phyloP scores from a whole-genome alignment of 2,888 invertebrate genomes.

The Ectemnius cavifrons region DNA sequence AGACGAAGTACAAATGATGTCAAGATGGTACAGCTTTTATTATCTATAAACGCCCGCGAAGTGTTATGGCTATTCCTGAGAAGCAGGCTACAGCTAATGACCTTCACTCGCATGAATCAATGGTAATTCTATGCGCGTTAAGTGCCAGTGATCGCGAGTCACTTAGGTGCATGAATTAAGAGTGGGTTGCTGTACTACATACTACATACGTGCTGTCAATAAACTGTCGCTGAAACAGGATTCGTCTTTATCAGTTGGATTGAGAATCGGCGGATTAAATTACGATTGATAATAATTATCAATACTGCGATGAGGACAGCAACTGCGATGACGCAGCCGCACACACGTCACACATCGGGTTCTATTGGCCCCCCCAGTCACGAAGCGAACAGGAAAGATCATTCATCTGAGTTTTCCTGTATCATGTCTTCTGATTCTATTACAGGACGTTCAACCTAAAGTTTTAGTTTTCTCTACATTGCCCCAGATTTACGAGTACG shows the following conservation, averaged over 20 bases:
- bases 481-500: no score
- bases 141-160: conserved; percentile 5
- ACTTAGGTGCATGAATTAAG: background rate
- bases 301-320: conserved; percentile 17
- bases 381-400: no score
- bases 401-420: no score
- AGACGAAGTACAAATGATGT: no score
- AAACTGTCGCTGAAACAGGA: conserved; percentile 11
- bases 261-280: conserved; percentile 29
- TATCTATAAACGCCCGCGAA: no score
- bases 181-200: no score
- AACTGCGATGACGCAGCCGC: conserved; percentile 44
- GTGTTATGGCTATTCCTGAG: no score
- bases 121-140: background rate
- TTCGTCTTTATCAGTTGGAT: conserved; percentile 16
- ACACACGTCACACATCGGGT: background rate
- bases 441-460: no score
- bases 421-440: no score
- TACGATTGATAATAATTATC: conserved; percentile 45
- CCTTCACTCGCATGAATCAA: background rate
- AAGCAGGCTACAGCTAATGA: background rate
- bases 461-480: no score
- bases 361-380: background rate
- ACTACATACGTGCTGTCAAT: background rate
- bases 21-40: no score